A percentile compares a stretch with the other conserved stretches of the same genome.
Evolutionary conservation across 2,888 invertebrate species (phyloP).

Genomic region (Netelia melanura): DNA sequence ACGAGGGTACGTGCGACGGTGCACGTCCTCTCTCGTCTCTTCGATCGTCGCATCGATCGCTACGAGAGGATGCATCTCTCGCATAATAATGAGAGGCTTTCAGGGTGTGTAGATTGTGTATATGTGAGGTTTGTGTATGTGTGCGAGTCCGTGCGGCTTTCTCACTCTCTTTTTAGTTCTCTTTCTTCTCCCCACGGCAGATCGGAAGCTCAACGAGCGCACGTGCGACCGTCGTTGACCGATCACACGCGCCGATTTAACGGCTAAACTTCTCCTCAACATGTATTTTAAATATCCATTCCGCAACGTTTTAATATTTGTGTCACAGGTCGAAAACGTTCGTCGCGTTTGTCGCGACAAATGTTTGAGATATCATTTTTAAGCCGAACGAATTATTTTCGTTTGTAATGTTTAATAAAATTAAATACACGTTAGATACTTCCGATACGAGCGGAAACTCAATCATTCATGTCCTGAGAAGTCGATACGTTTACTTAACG

Average conservation of each 20-base stretch:
- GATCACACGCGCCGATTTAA: conserved; percentile 60
- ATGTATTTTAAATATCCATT: conserved; percentile 34
- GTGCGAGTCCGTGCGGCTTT: conserved; percentile 41
- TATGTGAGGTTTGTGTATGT: not conserved
- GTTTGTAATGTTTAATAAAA: too few relatives aligned
- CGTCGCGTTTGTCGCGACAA: not conserved
- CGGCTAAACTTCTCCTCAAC: conserved; percentile 10
- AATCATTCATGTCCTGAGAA: too few relatives aligned
- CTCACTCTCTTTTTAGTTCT: conserved; percentile 52
- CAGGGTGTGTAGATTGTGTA: conserved; percentile 1
- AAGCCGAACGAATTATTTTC: too few relatives aligned
- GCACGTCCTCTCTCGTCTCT: conserved; percentile 29
- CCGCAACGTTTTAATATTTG: not conserved
- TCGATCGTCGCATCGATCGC: conserved; percentile 61
- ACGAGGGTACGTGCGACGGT: conserved; percentile 62
- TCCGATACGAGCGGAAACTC: too few relatives aligned
- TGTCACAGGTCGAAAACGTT: not conserved
- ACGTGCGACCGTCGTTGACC: conserved; percentile 68
- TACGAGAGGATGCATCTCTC: conserved; percentile 65
- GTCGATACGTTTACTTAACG: too few relatives aligned
- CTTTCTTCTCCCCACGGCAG: conserved; percentile 40
- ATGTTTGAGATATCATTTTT: not conserved
- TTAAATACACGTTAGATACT: too few relatives aligned
- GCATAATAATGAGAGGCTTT: conserved; percentile 65
- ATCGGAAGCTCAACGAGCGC: conserved; percentile 69